Conservation (phyloP, 2,888 invertebrate genomes). For the Athalia rosae region DNA sequence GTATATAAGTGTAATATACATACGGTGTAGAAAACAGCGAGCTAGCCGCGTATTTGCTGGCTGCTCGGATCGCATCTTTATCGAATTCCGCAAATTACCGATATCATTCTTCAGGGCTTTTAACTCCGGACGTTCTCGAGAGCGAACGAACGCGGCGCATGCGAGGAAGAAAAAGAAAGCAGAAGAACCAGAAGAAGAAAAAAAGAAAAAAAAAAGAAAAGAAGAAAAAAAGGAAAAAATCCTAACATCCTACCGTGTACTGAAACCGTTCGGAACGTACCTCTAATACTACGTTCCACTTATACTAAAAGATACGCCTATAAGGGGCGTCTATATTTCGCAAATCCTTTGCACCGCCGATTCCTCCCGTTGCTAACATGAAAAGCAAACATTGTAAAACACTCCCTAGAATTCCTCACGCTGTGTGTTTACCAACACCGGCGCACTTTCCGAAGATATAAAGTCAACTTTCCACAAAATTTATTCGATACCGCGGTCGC, state of each 20-base stretch:
- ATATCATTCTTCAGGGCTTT: slow-evolving; percentile 49
- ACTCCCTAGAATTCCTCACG: no score
- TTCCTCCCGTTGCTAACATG: no score
- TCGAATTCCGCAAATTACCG: slow-evolving; percentile 58
- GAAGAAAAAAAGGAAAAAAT: no score
- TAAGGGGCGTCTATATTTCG: slow-evolving; percentile 34
- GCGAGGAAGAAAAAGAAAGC: no score
- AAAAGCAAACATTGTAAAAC: no score
- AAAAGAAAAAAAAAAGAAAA: no score
- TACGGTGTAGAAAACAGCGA: slow-evolving; percentile 6
- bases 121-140: background rate
- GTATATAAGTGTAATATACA: background rate
- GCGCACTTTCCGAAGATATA: no score
- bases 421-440: no score
- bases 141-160: background rate
- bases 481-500: background rate
- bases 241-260: slow-evolving; percentile 12
- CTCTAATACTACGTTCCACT: background rate
- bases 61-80: slow-evolving; percentile 51
- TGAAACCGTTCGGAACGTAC: slow-evolving; percentile 14
- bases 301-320: slow-evolving; percentile 25
- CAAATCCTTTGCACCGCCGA: background rate
- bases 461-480: no score
- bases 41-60: slow-evolving; percentile 3
- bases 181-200: no score